Percentiles rank a stretch among this genome's conserved stretches.
Conservation (phyloP, 2,797 vertebrate genomes). For the Myotis daubentonii region DNA sequence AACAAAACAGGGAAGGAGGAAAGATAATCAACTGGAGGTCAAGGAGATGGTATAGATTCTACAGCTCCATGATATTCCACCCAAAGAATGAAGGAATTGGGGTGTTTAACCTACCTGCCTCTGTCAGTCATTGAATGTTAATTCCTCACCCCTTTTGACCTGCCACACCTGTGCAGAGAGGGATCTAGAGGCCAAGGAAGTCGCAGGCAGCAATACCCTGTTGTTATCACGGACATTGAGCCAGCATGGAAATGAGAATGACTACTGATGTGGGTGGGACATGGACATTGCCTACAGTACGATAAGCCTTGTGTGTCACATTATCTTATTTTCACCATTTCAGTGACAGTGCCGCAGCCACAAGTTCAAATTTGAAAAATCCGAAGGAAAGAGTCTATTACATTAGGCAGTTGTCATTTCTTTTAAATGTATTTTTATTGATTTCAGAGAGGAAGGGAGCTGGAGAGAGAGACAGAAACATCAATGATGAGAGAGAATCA, state of each 20-base stretch:
- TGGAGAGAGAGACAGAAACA: too few species aligned
- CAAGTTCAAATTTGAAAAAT: not conserved
- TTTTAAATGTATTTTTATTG: too few species aligned
- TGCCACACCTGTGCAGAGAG: not conserved
- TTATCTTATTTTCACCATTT: not conserved
- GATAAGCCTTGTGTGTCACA: not conserved
- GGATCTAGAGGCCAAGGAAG: not conserved
- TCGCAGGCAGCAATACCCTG: not conserved
- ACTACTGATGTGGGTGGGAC: fast-evolving
- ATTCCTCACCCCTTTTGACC: not conserved
- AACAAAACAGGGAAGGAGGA: not conserved
- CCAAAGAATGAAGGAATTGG: not conserved
- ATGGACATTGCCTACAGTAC: not conserved
- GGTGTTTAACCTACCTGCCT: not conserved
- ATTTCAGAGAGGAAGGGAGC: too few species aligned
- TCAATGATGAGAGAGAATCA: too few species aligned
- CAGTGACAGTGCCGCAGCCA: not conserved
- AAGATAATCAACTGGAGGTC: not conserved
- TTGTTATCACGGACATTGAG: not conserved
- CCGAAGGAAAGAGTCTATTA: not conserved
- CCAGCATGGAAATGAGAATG: not conserved
- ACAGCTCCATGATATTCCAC: not conserved
- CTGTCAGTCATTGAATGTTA: not conserved
- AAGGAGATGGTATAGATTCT: not conserved
- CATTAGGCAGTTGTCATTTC: not conserved